Evolutionary conservation across 2,888 invertebrate genomes (phyloP).

Genomic region (Chydorus sphaericus): DNA sequence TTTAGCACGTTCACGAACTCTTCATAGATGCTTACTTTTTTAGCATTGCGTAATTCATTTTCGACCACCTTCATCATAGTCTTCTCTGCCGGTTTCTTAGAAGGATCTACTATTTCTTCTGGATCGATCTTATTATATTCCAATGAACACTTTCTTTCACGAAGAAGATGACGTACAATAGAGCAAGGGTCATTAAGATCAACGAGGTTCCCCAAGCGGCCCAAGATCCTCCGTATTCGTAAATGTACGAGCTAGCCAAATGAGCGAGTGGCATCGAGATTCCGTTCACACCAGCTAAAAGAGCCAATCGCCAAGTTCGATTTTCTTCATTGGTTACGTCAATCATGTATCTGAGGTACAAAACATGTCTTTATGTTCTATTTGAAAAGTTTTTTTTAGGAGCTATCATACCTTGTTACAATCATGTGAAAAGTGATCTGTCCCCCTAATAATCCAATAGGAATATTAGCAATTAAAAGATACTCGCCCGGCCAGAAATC

Average conservation of each 20-base stretch:
- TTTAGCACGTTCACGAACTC: no score
- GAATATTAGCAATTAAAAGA: neutral
- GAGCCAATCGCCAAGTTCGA: neutral
- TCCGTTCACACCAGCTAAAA: neutral
- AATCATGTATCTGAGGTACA: neutral
- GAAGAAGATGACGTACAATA: neutral
- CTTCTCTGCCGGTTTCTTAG: no score
- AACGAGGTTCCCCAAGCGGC: neutral
- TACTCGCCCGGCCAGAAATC: neutral
- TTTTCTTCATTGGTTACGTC: slow-evolving; percentile 1
- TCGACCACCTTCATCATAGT: no score
- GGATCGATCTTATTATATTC: no score
- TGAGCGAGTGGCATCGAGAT: neutral
- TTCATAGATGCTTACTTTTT: no score
- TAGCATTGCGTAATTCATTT: no score
- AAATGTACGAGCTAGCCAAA: slow-evolving; percentile 1
- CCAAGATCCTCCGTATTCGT: neutral
- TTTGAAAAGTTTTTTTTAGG: no score
- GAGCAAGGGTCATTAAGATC: neutral
- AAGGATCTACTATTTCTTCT: no score
- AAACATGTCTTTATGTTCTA: no score
- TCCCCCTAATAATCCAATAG: neutral
- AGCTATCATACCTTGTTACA: no score
- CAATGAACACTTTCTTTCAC: no score
- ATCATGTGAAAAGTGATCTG: neutral